Percentiles rank a stretch among this genome's conserved stretches.
Evolutionary conservation across 2,113 vertebrate genomes (phyloP).

Genomic region (Archocentrus centrarchus): DNA sequence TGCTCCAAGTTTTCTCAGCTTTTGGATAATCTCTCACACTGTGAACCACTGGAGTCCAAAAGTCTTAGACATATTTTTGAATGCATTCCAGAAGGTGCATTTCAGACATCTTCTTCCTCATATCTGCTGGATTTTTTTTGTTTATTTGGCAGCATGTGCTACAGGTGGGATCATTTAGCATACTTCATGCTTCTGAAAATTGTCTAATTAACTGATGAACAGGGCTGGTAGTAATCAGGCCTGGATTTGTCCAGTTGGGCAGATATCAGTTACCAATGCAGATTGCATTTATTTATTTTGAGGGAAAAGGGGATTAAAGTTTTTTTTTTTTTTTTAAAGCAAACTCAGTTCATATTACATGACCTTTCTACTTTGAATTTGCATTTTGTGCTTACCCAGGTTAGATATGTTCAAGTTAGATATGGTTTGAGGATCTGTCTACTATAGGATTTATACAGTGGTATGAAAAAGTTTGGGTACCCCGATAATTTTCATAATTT

Average conservation of each 20-base stretch:
- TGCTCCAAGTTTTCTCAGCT: slow-evolving; percentile 9
- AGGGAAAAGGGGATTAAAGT: neutral
- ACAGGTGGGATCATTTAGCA: neutral
- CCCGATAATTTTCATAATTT: no score
- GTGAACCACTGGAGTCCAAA: neutral
- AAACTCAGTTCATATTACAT: no score
- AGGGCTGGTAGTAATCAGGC: neutral
- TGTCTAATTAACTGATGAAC: neutral
- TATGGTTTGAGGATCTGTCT: neutral
- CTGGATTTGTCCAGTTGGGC: slow-evolving; percentile 1
- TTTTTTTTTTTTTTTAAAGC: no score
- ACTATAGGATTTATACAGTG: neutral
- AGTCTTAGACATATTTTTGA: neutral
- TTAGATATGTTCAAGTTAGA: neutral
- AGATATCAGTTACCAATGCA: neutral
- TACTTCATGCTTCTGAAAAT: neutral
- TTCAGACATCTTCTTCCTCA: neutral
- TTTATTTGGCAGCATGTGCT: neutral
- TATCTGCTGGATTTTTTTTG: neutral
- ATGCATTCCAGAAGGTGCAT: neutral
- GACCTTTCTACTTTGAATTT: neutral
- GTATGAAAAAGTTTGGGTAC: no score
- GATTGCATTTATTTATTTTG: neutral
- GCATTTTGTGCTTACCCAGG: neutral
- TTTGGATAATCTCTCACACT: neutral